phyloP scores from a whole-genome alignment of 2,797 vertebrate genomes.

The Schizothorax lantsangensis region DNA sequence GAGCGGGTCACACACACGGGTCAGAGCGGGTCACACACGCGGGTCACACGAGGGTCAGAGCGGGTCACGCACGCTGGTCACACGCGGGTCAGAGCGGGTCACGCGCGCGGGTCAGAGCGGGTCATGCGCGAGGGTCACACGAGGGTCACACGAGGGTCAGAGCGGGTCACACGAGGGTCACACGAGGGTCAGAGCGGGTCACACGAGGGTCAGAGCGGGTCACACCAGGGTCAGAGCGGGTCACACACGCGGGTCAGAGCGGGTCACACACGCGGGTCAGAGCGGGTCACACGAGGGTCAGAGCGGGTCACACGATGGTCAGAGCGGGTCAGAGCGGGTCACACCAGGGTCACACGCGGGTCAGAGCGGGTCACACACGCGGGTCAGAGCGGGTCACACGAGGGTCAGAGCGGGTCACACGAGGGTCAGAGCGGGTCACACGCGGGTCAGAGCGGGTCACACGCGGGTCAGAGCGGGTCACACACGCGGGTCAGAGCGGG shows the following conservation, averaged over 20 bases:
- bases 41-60: background rate
- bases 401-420: background rate
- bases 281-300: background rate
- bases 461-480: background rate
- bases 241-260: background rate
- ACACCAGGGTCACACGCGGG: background rate
- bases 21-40: no score
- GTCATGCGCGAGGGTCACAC: no score
- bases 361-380: no score
- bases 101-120: background rate
- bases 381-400: background rate
- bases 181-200: background rate
- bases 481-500: background rate
- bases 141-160: background rate
- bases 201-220: background rate
- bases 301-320: background rate
- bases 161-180: background rate
- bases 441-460: background rate
- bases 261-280: background rate
- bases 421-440: background rate
- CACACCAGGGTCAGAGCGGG: no score
- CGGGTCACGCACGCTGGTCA: no score
- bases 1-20: background rate
- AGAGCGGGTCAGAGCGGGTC: no score
- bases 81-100: background rate